phyloP scores from a whole-genome alignment of 1,140 invertebrate species.

The Rhizoglyphus robini region DNA sequence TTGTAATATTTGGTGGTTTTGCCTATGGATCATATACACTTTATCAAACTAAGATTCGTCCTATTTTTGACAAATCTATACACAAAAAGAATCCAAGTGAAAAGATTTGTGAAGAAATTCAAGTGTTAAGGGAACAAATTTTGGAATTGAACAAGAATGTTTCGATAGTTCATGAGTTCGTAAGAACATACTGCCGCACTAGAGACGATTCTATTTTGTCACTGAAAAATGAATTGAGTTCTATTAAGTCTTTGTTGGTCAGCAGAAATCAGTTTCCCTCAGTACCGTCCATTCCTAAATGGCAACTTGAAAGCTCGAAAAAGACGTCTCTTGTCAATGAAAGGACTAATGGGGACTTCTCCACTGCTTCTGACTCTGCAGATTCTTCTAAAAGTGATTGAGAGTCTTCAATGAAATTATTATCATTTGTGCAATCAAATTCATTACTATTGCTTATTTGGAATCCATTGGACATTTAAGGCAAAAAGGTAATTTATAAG shows the following conservation, averaged over 20 bases:
- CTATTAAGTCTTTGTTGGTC: conserved; percentile 21
- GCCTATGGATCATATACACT: conserved; percentile 20
- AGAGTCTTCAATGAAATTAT: no score
- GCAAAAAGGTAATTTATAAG: no score
- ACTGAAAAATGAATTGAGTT: conserved; percentile 21
- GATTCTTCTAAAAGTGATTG: no score
- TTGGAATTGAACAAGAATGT: neutral
- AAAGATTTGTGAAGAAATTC: conserved; percentile 10
- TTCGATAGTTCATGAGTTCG: neutral
- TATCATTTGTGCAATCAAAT: no score
- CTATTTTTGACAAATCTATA: neutral
- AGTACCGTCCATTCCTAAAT: conserved; percentile 20
- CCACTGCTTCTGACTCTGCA: no score
- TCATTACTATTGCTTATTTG: no score
- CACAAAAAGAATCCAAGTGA: neutral
- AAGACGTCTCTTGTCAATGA: no score
- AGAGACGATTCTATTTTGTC: conserved; percentile 12
- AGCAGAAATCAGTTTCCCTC: conserved; percentile 17
- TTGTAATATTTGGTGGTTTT: conserved; percentile 13
- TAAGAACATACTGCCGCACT: neutral
- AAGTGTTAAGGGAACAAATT: neutral
- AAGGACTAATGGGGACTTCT: no score
- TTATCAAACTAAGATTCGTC: conserved; percentile 16
- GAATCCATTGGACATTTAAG: no score
- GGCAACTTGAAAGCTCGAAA: conserved; percentile 17